Evolutionary conservation across 2,797 vertebrate species (phyloP), one percentile per base, ranked within the genome.

Genomic region (Ambastaia sidthimunki): DNA sequence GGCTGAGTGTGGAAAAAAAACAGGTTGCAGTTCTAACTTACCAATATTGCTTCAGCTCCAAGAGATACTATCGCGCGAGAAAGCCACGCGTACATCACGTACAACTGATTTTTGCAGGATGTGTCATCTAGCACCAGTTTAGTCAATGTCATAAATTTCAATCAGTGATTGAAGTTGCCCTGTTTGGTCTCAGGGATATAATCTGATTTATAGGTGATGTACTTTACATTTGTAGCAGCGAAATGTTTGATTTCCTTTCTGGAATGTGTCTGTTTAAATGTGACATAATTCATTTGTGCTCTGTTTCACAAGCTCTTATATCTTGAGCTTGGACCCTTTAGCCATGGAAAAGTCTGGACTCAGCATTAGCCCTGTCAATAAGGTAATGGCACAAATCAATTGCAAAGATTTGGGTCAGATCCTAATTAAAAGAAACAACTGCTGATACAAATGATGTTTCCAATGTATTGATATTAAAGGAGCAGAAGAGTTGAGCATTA

Each of bases 371-470:
- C 75, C 85, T 80, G 90, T 97, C 95, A 87, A 97, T 96, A 96
- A 94, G 92, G 91, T 96, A 96, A 97, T 95, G 94, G 90, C 92
- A 93, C 87, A 83, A 92, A 95, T 97, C 95, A 87, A 96, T 96
- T 91, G 59, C 90, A 94, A 95, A 95, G 96, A 95, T 95, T 95
- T 94, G 89, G 90, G 89, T 91, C 91, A 94, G 93, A 95, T 96
- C 95, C 96, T 96, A 96, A 97, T 97, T 97, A 96, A 96, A 73
- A 96, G 95, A 96, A 96, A 96, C 95, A 95, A 94, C 94, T 92
- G 93, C 95, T 96, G 94, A 96, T 96, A 97, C 96, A 97, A 97
- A 96, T 95, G 93, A 93, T 93, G 92, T 96, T 97, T 96, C 93
- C 92, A 90, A 95, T 95, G 91, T 95, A 96, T 94, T 92, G 94